phyloP scores from a whole-genome alignment of 2,888 invertebrate genomes.

The Lydus trimaculatus region DNA sequence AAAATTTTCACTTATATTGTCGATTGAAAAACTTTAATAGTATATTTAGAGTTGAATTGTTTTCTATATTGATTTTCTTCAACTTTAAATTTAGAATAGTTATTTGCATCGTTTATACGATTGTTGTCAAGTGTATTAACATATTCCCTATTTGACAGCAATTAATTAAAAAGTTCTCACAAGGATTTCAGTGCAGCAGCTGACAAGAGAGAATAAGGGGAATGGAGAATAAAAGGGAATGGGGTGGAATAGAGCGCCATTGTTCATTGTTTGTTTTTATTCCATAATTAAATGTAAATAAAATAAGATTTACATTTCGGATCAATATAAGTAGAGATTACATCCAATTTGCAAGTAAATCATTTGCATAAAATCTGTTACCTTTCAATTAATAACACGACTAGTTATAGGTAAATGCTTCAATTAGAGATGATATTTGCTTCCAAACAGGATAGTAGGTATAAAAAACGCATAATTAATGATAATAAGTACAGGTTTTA shows the following conservation, averaged over 20 bases:
- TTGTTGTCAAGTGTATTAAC: neutral
- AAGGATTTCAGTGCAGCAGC: slow-evolving; percentile 11
- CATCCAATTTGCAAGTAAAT: slow-evolving; percentile 38
- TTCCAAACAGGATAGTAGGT: neutral
- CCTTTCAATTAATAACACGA: slow-evolving; percentile 16
- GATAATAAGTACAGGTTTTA: no score
- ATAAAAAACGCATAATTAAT: no score
- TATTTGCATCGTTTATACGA: neutral
- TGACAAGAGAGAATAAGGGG: neutral
- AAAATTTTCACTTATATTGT: neutral
- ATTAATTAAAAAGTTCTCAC: slow-evolving; percentile 24
- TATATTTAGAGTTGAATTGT: neutral
- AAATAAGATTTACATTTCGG: slow-evolving; percentile 35
- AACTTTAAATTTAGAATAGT: neutral
- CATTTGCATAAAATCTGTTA: slow-evolving; percentile 19
- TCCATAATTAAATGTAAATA: slow-evolving; percentile 47
- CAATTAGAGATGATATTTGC: neutral
- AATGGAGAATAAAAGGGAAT: neutral
- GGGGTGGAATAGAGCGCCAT: slow-evolving; percentile 29
- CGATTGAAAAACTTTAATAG: neutral
- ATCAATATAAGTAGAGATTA: slow-evolving; percentile 41
- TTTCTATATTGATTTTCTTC: neutral
- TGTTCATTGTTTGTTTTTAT: slow-evolving; percentile 42
- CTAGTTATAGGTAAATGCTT: neutral
- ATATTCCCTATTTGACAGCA: slow-evolving; percentile 17